Evolutionary conservation across 2,113 vertebrate genomes (phyloP), one percentile per base, ranked within the genome.

Genomic region (Speoplatyrhinus poulsoni): DNA sequence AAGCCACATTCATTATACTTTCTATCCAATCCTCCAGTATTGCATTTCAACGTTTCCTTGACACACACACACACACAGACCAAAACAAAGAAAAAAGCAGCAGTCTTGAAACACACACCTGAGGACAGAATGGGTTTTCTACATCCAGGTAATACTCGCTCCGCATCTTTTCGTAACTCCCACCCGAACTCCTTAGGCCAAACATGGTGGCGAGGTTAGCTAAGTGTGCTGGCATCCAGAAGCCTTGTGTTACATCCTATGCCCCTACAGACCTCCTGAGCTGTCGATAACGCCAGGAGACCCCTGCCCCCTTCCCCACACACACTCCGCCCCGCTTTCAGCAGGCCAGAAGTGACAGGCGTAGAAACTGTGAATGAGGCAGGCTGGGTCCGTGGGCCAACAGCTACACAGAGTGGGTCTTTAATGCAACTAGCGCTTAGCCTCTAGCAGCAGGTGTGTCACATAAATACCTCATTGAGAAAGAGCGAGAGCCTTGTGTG

Each of bases 201-300:
- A 93, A 91, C 92, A 93, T 93, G 84, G 85, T 91, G 91, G 91
- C 89, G 49, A 88, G 77, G 85, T 90, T 88, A 78, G 85, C 83
- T 78, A 90, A 80, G 72, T 80, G 82, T 69, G 82, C 73, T 79
- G 87, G 85, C 90, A 90, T 92, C 76, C 86, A 91, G 87, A 80
- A 84, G 81, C 83, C 80, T 76, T 80, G 76, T 75, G 69, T 65
- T 72, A 81, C 86, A 81, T 82, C 85, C 80, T 83, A 70, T 68
- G 72, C 58, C 76, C 36, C 54, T 58, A 73, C 77, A 67, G 81
- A 79, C 72, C 70, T 72, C 77, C 82, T 65, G 75, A 76, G 82
- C 76, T 71, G 75, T 64, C 11, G 53, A 70, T 70, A 73, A 75
- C 75, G 62, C 87, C 82, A 78, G 0, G 62, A 87, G 75, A 82